Evolutionary conservation across 2,113 vertebrate genomes (phyloP).

Genomic region (Tricholaema leucomelas): DNA sequence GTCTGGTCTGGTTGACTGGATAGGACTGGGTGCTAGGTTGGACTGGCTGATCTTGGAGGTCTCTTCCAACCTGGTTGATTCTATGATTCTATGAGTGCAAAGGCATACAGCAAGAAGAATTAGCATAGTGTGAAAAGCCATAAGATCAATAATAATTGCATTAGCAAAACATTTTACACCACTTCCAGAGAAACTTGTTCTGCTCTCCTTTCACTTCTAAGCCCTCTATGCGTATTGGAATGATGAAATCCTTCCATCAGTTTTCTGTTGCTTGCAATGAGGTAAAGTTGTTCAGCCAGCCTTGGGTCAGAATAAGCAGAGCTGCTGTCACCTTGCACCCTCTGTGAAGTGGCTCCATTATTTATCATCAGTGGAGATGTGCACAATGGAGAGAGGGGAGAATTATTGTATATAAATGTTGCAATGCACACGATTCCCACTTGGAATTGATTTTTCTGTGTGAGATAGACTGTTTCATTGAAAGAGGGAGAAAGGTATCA

Average conservation of each 20-base stretch:
- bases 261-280: not conserved
- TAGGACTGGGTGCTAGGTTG: too few relatives aligned
- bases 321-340: not conserved
- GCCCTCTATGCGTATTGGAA: rapidly evolving
- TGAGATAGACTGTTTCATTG: not conserved
- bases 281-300: not conserved
- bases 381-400: not conserved
- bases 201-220: not conserved
- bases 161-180: not conserved
- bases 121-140: not conserved
- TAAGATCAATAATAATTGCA: not conserved
- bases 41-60: too few relatives aligned
- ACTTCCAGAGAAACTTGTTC: not conserved
- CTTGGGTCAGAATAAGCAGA: not conserved
- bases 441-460: slow-evolving; percentile 37
- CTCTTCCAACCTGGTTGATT: too few relatives aligned
- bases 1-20: too few relatives aligned
- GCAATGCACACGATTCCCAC: not conserved
- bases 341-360: not conserved
- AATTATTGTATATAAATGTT: slow-evolving; percentile 30
- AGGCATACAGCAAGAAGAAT: not conserved
- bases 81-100: too few relatives aligned
- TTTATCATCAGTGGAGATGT: not conserved
- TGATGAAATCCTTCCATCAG: not conserved
- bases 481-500: not conserved